Conservation (phyloP, 2,797 vertebrate genomes). For the Adelosebastes latens region DNA sequence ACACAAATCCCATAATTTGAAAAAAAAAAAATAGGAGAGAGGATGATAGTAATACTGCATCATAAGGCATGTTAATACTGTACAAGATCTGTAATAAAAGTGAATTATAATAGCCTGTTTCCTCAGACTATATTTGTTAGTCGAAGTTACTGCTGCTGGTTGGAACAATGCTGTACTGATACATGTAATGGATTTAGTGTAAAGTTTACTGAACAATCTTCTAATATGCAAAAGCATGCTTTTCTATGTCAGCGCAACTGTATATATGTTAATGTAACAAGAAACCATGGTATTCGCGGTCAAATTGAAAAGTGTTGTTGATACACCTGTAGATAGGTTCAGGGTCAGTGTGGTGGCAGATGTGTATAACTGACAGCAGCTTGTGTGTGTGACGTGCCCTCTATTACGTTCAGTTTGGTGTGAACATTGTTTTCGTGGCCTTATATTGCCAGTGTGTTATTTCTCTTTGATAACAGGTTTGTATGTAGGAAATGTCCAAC, state of each 20-base stretch:
- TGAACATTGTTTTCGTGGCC: constrained; percentile 76
- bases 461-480: constrained; percentile 72
- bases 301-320: constrained; percentile 59
- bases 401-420: constrained; percentile 67
- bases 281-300: constrained; percentile 50
- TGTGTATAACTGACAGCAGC: constrained; percentile 59
- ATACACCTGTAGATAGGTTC: constrained; percentile 63
- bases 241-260: constrained; percentile 76
- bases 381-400: constrained; percentile 71
- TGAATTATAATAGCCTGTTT: constrained; percentile 71
- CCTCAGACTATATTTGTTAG: constrained; percentile 74
- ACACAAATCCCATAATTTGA: constrained; percentile 33
- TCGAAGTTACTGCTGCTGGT: constrained; percentile 70
- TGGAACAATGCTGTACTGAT: constrained; percentile 70
- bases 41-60: constrained; percentile 65
- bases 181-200: constrained; percentile 72
- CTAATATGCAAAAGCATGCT: constrained; percentile 83
- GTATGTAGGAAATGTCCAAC: constrained; percentile 58
- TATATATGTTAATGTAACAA: constrained; percentile 72
- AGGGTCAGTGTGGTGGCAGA: constrained; percentile 62
- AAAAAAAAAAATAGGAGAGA: constrained; percentile 48
- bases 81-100: constrained; percentile 79
- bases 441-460: constrained; percentile 72
- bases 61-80: constrained; percentile 79
- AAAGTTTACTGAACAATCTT: constrained; percentile 75